phyloP scores from a whole-genome alignment of 2,888 invertebrate species.

The Caenorhabditis afra region DNA sequence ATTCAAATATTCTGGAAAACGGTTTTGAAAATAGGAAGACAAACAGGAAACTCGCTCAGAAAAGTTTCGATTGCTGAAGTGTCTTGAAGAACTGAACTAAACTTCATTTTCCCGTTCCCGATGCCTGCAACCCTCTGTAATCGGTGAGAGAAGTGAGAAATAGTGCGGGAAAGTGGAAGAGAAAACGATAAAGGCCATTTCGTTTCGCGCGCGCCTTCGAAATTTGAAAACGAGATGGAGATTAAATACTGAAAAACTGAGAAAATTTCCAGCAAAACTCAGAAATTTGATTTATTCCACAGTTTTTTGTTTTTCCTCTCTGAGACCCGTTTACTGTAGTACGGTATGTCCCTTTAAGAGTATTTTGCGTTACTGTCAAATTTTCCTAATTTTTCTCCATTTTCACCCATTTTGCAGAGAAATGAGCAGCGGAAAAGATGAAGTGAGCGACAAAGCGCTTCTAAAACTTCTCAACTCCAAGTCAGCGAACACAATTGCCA shows the following conservation, averaged over 20 bases:
- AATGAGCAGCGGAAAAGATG: slow-evolving; percentile 59
- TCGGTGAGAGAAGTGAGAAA: neutral
- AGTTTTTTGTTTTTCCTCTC: slow-evolving; percentile 10
- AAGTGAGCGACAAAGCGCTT: slow-evolving; percentile 62
- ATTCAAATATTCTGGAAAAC: slow-evolving; percentile 34
- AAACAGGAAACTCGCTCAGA: slow-evolving; percentile 25
- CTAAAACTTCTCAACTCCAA: slow-evolving; percentile 65
- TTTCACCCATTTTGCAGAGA: slow-evolving; percentile 5
- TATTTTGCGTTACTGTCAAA: neutral
- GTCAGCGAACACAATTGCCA: slow-evolving; percentile 68
- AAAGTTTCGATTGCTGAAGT: slow-evolving; percentile 49
- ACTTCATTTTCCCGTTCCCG: slow-evolving; percentile 48
- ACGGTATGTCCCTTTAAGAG: slow-evolving; percentile 14
- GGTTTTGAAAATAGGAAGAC: neutral
- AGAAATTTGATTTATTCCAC: no score
- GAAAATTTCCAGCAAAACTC: no score
- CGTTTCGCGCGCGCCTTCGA: neutral
- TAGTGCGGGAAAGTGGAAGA: slow-evolving; percentile 9
- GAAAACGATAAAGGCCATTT: slow-evolving; percentile 5
- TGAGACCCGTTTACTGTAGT: neutral
- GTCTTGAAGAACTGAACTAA: slow-evolving; percentile 46
- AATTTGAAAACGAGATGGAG: slow-evolving; percentile 2
- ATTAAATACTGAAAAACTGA: no score
- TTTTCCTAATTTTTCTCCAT: neutral
- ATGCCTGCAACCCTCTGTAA: no score